Conservation (phyloP, 2,888 invertebrate species). For the Acanthosoma haemorrhoidale region DNA sequence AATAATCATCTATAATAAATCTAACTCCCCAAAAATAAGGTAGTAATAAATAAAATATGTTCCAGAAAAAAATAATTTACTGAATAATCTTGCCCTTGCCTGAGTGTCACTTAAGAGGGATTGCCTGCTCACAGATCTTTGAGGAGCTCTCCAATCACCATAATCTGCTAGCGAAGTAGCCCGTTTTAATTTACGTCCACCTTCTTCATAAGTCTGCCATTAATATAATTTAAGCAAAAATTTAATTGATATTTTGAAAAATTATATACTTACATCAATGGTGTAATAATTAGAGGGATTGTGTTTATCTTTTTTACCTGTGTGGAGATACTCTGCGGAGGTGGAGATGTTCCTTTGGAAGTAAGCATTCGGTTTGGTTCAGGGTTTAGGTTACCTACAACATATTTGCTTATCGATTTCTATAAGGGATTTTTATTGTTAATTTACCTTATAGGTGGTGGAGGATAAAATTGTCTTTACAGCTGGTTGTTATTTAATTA, state of each 20-base stretch:
- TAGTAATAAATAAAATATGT: too few relatives aligned
- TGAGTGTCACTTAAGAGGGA: constrained; percentile 63
- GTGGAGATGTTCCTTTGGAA: constrained; percentile 47
- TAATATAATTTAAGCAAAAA: background rate
- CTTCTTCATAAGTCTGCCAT: constrained; percentile 43
- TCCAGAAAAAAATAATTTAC: too few relatives aligned
- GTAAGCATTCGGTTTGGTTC: constrained; percentile 30
- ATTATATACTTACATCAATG: background rate
- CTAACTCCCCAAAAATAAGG: too few relatives aligned
- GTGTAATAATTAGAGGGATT: background rate
- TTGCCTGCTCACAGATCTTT: constrained; percentile 59
- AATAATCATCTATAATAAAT: too few relatives aligned
- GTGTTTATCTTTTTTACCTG: constrained; percentile 57
- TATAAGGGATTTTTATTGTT: background rate
- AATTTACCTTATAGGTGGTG: background rate
- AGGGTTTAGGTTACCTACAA: constrained; percentile 30
- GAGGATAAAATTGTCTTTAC: background rate
- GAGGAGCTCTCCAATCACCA: constrained; percentile 38
- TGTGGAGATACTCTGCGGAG: constrained; percentile 80
- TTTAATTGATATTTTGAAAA: background rate
- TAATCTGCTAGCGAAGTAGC: constrained; percentile 39
- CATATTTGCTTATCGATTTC: constrained; percentile 15
- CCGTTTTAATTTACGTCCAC: constrained; percentile 37
- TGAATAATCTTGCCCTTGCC: too few relatives aligned
- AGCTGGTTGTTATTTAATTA: background rate